Evolutionary conservation across 2,888 invertebrate species (phyloP), one percentile per base, ranked within the genome.

Genomic region (Acrobasis suavella): DNA sequence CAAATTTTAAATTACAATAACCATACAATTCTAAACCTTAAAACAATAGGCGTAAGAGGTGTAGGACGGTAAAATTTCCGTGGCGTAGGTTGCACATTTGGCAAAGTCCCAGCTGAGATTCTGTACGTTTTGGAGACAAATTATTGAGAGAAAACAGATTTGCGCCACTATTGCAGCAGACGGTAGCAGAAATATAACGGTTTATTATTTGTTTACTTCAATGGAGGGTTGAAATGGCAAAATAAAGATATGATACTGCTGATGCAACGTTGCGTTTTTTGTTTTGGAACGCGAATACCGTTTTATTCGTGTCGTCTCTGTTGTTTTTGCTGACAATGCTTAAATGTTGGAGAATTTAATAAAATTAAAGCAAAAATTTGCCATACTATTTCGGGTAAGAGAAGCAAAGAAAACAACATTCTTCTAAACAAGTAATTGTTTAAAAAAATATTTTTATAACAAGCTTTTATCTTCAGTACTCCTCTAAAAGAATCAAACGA

Each of bases 121-220:
- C 80, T 77, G 85, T 84, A 80, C 85, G 85, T 84, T 85, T 83
- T 76, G 80, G 82, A 87, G 91, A 91, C 91, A 91, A 91, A 91
- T 91, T 90, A 87, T 87, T 86, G 90, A 81, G 84, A 85, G 88
- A 88, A 88, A 89, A 90, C 91, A 90, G 89, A 89, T 90, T 91
- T 86, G 81, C 83, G 80, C 85, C 80, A 76, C 86, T 82, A 85
- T 86, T 85, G 87, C 85, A 74, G 71, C 74, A 76, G 76, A 75
- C 74, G 74, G 69, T 74, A 75, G 70, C 75, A 67, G 75, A 82
- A 77, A 82, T 85, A 85, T 85, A 77, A 81, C 82, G 82, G 82
- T 80, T 79, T 83, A 82, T 85, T 83, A 81, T 81, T 66, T 81
- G 82, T 80, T 82, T 79, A 72, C 73, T 72, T 67, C 16, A 54